These are phyloP conservation scores for Lomographa bimaculata DNA, from an alignment of 2,888 invertebrate species.

Conservation along the genomic window DNA sequence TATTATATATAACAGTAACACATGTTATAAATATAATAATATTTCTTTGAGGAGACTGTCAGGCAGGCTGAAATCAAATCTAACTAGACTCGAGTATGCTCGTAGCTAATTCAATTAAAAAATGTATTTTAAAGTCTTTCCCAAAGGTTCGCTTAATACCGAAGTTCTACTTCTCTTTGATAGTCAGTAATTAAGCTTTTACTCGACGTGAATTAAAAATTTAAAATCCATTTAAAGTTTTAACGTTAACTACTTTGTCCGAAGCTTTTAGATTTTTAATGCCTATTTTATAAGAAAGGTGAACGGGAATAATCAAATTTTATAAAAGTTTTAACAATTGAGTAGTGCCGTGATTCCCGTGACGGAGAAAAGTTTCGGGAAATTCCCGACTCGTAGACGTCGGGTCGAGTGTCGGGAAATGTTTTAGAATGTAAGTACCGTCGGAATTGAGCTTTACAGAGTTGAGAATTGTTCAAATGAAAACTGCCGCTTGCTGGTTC, in stretches of 20 bases:
- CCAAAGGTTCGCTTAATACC: neutral
- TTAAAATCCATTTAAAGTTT: conserved; percentile 18
- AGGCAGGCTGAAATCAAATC: too few species aligned
- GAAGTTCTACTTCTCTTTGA: conserved; percentile 5
- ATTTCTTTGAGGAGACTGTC: too few species aligned
- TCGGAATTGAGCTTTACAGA: conserved; percentile 16
- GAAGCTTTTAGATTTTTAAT: conserved; percentile 7
- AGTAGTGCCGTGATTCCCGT: conserved; percentile 11
- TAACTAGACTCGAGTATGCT: too few species aligned
- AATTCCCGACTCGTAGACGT: conserved; percentile 11
- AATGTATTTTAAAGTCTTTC: too few species aligned
- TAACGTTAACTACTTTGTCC: conserved; percentile 11
- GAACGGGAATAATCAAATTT: conserved; percentile 34
- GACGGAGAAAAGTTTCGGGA: conserved; percentile 10
- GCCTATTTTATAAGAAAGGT: conserved; percentile 1
- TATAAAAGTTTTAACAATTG: conserved; percentile 33
- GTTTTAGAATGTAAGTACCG: conserved; percentile 8
- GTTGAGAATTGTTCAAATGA: conserved; percentile 6
- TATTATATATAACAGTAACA: too few species aligned
- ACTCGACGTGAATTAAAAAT: conserved; percentile 9
- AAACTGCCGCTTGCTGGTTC: too few species aligned
- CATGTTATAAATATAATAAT: too few species aligned
- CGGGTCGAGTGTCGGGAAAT: conserved; percentile 16
- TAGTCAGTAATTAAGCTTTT: conserved; percentile 15
- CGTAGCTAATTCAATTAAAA: too few species aligned